phyloP scores from a whole-genome alignment of 1,140 invertebrate species.

The Plutomurus gul region DNA sequence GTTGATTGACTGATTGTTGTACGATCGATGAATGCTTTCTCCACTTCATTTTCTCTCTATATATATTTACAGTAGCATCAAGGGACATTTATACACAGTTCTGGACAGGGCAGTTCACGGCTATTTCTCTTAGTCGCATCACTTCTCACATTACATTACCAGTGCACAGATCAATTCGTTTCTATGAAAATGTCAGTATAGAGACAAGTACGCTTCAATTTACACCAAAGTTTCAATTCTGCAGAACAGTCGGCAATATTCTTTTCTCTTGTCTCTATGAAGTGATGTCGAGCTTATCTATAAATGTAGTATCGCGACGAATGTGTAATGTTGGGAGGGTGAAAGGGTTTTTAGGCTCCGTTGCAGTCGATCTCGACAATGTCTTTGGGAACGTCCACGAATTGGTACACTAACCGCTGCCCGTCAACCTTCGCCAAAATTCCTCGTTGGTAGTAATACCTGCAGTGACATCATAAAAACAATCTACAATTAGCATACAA shows the following conservation, averaged over 20 bases:
- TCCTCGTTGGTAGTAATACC: conserved; percentile 98
- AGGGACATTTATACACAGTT: background rate
- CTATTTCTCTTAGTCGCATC: background rate
- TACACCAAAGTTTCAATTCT: too few species aligned
- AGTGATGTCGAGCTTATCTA: background rate
- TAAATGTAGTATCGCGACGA: background rate
- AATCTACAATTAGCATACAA: conserved; percentile 16
- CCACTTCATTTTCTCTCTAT: background rate
- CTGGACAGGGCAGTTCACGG: background rate
- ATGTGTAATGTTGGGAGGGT: too few species aligned
- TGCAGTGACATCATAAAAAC: conserved; percentile 55
- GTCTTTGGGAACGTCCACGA: conserved; percentile 98
- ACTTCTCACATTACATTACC: background rate
- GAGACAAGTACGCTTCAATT: too few species aligned
- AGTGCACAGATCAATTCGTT: conserved; percentile 17
- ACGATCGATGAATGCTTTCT: conserved; percentile 23
- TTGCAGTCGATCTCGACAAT: conserved; percentile 97
- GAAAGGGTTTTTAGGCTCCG: conserved; percentile 78
- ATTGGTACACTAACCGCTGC: conserved; percentile 97
- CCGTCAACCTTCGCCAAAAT: conserved; percentile 99
- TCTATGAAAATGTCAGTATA: too few species aligned
- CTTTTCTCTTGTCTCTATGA: background rate
- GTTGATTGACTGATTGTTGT: conserved; percentile 26
- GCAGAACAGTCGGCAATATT: too few species aligned
- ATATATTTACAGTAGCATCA: background rate